A percentile compares a stretch with the other conserved stretches of the same genome.
phyloP scores from a whole-genome alignment of 2,797 vertebrate species.

The Telmatherina bonti region DNA sequence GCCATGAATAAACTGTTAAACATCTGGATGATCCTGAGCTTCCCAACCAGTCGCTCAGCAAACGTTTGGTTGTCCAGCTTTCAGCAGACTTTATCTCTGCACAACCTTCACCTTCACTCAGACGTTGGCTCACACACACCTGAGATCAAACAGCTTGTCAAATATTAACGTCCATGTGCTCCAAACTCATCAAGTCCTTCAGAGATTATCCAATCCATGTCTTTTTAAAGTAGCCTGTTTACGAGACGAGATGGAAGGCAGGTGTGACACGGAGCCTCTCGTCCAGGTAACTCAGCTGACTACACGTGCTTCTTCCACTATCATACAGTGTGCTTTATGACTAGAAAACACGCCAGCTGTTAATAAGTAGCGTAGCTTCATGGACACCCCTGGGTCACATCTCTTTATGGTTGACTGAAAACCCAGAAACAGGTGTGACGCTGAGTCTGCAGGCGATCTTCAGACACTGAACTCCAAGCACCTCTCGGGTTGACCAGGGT shows the following conservation, averaged over 20 bases:
- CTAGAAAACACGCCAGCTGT: neutral
- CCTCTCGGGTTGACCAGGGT: neutral
- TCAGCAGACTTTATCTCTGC: slow-evolving; percentile 54
- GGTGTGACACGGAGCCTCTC: neutral
- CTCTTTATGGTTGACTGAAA: neutral
- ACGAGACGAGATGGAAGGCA: neutral
- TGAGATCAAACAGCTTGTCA: slow-evolving; percentile 68
- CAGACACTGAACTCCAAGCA: slow-evolving; percentile 31
- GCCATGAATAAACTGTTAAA: too few species aligned
- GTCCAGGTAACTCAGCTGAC: neutral
- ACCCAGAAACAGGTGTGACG: slow-evolving; percentile 16
- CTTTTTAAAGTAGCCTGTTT: neutral
- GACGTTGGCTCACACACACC: slow-evolving; percentile 39
- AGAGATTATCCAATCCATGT: slow-evolving; percentile 9
- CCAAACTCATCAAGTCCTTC: slow-evolving; percentile 32
- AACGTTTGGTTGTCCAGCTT: slow-evolving; percentile 45
- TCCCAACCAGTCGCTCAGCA: neutral
- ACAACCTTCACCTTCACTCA: slow-evolving; percentile 74
- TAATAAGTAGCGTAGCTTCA: too few species aligned
- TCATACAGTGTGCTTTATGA: neutral
- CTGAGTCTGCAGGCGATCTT: slow-evolving; percentile 41
- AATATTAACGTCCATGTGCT: slow-evolving; percentile 67
- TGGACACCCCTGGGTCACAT: neutral
- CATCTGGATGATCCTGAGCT: too few species aligned
- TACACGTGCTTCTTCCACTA: neutral